Conservation (phyloP, 2,797 vertebrate species). For the Anisognathus igniventris region DNA sequence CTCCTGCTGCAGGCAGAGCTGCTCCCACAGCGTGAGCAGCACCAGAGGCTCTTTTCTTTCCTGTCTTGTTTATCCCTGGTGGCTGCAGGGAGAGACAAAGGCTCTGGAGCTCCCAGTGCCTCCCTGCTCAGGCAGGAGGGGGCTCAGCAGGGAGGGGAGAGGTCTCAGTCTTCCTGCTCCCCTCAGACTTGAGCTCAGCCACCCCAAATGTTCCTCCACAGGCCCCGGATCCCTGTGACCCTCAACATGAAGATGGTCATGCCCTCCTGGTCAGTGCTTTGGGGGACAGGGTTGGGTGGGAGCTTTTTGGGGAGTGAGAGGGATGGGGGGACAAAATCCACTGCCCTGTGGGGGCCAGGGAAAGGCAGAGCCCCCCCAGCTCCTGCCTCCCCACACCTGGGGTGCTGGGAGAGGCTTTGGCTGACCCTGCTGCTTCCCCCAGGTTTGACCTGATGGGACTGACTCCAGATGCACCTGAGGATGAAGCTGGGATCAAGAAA, state of each 20-base stretch:
- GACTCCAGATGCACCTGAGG: slow-evolving; percentile 89
- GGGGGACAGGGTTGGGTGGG: neutral
- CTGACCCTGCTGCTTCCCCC: slow-evolving; percentile 25
- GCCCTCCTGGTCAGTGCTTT: slow-evolving; percentile 90
- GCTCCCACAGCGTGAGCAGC: neutral
- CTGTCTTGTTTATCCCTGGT: neutral
- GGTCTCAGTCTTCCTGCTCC: accelerated
- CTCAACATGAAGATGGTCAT: slow-evolving; percentile 92
- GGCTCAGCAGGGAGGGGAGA: neutral
- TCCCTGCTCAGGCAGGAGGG: neutral
- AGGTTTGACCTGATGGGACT: slow-evolving; percentile 98
- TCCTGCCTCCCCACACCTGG: neutral
- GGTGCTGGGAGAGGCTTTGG: neutral
- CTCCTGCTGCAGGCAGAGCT: neutral
- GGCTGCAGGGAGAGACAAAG: neutral
- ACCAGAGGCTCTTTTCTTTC: neutral
- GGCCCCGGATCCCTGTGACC: slow-evolving; percentile 90
- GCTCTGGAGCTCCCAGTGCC: neutral
- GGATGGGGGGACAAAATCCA: neutral
- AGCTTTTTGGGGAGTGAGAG: neutral
- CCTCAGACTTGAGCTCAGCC: neutral
- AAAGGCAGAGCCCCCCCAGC: neutral
- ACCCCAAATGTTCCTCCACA: slow-evolving; percentile 44
- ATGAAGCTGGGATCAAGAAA: slow-evolving; percentile 94
- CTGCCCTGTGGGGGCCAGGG: neutral